Evolutionary conservation across 2,113 vertebrate species (phyloP).

Genomic region (Ceuthmochares aereus): DNA sequence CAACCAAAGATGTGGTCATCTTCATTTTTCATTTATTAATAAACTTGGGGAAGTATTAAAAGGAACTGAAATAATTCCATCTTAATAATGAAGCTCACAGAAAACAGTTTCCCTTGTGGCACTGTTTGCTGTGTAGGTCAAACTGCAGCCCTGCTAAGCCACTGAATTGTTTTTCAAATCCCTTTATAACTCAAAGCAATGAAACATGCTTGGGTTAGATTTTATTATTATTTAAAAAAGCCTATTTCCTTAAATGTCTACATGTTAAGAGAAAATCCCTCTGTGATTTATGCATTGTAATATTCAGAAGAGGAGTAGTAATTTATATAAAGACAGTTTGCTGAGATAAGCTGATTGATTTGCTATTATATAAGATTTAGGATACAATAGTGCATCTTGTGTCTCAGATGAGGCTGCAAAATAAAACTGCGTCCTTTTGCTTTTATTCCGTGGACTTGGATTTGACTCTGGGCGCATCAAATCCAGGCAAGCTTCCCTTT

Average conservation of each 20-base stretch:
- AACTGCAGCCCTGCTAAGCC: background rate
- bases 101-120: background rate
- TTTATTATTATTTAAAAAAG: background rate
- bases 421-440: background rate
- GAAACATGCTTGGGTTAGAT: background rate
- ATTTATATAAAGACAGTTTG: background rate
- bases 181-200: background rate
- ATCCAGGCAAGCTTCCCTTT: background rate
- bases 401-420: background rate
- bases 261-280: background rate
- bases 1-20: background rate
- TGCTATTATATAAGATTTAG: background rate
- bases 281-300: background rate
- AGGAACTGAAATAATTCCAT: background rate
- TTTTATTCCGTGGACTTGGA: background rate
- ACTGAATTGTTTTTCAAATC: background rate
- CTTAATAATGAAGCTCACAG: background rate
- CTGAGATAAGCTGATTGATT: background rate
- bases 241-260: background rate
- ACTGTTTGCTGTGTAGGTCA: background rate
- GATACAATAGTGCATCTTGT: accelerated
- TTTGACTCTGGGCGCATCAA: background rate
- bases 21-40: background rate
- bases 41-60: background rate
- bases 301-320: background rate